Conservation (phyloP, 2,797 vertebrate species). For the Huso huso region DNA sequence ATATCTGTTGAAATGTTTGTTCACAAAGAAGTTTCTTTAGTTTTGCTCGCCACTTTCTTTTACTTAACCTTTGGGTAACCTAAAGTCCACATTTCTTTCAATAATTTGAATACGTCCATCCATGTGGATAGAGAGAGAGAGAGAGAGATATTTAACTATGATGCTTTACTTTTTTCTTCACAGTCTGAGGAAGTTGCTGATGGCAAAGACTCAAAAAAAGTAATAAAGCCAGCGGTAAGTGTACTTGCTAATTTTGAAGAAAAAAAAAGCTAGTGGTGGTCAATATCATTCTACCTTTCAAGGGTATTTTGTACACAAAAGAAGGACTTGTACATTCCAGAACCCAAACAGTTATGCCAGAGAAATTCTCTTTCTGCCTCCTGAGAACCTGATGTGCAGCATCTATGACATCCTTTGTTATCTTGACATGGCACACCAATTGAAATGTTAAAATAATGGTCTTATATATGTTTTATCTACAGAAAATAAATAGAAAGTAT, state of each 20-base stretch:
- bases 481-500: background rate
- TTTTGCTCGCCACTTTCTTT: too few relatives aligned
- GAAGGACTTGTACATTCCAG: too few relatives aligned
- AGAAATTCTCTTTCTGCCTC: too few relatives aligned
- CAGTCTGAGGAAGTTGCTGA: constrained; percentile 86
- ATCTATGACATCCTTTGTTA: too few relatives aligned
- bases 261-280: too few relatives aligned
- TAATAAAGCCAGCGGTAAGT: constrained; percentile 90
- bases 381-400: too few relatives aligned
- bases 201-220: constrained; percentile 87
- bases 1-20: too few relatives aligned
- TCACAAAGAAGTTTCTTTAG: too few relatives aligned
- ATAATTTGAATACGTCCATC: background rate
- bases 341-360: too few relatives aligned
- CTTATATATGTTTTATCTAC: background rate
- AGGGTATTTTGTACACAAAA: background rate
- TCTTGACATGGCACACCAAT: too few relatives aligned
- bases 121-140: background rate
- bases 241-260: background rate
- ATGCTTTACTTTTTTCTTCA: constrained; percentile 34
- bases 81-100: background rate
- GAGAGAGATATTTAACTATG: background rate
- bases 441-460: too few relatives aligned
- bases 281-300: too few relatives aligned
- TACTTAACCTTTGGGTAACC: background rate